Evolutionary conservation across 2,113 vertebrate species (phyloP).

Genomic region (Petaurus breviceps): DNA sequence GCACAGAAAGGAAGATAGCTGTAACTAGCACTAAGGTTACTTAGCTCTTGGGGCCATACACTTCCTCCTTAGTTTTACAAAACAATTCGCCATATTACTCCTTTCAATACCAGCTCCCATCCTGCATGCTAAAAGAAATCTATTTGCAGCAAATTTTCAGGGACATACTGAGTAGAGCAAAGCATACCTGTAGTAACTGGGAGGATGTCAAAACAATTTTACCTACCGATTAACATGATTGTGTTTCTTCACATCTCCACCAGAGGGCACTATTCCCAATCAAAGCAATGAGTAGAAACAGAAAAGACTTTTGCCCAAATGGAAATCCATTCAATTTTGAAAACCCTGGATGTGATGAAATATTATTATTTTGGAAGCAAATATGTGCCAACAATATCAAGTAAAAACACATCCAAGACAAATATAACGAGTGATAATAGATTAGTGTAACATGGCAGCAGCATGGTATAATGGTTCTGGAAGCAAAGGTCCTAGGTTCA

Average conservation of each 20-base stretch:
- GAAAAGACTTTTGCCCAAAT: background rate
- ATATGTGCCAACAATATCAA: background rate
- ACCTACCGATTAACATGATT: background rate
- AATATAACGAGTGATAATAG: background rate
- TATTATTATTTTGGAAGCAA: slow-evolving; percentile 10
- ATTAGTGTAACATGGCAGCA: background rate
- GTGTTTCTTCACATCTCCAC: slow-evolving; percentile 19
- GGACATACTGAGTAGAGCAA: background rate
- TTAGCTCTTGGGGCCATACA: background rate
- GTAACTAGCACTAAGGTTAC: background rate
- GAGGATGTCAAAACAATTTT: background rate
- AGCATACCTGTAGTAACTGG: background rate
- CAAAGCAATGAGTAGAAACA: background rate
- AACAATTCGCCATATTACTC: background rate
- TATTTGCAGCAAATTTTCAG: background rate
- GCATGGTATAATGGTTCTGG: background rate
- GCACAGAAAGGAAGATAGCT: background rate
- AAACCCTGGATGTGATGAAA: background rate
- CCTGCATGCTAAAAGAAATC: background rate
- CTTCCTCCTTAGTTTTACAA: background rate
- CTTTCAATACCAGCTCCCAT: background rate
- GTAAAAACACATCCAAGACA: slow-evolving; percentile 1
- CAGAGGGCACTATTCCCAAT: slow-evolving; percentile 36
- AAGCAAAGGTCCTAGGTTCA: background rate
- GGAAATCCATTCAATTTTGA: background rate